These are phyloP conservation scores for Morone saxatilis DNA, from an alignment of 2,113 vertebrate genomes.

Conservation along the genomic window DNA sequence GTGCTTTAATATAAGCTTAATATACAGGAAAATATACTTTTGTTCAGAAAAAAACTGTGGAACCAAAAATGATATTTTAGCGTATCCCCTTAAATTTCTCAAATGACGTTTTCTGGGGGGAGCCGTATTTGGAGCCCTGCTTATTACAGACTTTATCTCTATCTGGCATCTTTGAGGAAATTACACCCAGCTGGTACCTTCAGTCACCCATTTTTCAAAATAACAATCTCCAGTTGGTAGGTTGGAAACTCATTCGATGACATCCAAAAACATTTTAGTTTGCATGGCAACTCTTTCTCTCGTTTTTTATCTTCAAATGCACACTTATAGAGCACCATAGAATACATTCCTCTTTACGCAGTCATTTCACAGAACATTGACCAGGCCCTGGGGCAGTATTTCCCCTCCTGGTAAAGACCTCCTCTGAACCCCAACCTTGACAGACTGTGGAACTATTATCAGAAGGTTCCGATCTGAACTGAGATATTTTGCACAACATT, in stretches of 20 bases:
- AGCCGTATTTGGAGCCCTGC: too few relatives aligned
- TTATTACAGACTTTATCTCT: not conserved
- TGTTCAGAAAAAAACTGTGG: too few relatives aligned
- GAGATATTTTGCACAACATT: not conserved
- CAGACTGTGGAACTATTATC: not conserved
- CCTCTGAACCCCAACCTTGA: not conserved
- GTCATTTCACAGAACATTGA: slow-evolving; percentile 15
- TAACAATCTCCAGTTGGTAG: not conserved
- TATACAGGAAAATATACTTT: too few relatives aligned
- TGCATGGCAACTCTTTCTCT: not conserved
- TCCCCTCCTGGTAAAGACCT: not conserved
- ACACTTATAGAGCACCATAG: not conserved
- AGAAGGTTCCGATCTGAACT: not conserved
- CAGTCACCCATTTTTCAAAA: not conserved
- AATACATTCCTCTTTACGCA: not conserved
- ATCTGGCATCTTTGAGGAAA: not conserved
- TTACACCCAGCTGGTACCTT: not conserved
- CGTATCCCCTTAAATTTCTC: too few relatives aligned
- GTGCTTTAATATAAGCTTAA: too few relatives aligned
- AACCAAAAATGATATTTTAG: too few relatives aligned
- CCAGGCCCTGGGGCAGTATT: not conserved
- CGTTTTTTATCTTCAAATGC: not conserved
- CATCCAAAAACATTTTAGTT: slow-evolving; percentile 3
- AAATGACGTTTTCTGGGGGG: too few relatives aligned
- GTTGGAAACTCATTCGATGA: not conserved